phyloP scores from a whole-genome alignment of 2,797 vertebrate species.

The Intellagama lesueurii region DNA sequence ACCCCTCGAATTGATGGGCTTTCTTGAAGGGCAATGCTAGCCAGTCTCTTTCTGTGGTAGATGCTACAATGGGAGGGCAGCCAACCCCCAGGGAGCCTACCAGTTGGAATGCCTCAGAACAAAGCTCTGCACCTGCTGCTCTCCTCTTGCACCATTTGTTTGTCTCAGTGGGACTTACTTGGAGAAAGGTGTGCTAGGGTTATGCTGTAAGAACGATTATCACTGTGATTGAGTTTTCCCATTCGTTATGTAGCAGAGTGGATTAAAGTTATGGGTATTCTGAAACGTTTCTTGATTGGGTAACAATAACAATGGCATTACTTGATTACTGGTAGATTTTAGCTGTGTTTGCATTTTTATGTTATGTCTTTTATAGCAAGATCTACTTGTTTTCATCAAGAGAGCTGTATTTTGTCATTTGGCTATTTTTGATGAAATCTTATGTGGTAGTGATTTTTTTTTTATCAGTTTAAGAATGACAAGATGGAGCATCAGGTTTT shows the following conservation, averaged over 20 bases:
- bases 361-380: neutral
- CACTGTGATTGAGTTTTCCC: neutral
- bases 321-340: neutral
- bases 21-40: too few relatives aligned
- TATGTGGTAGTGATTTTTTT: neutral
- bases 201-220: neutral
- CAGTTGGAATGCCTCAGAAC: too few relatives aligned
- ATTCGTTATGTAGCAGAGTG: neutral
- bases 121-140: too few relatives aligned
- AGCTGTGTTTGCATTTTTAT: neutral
- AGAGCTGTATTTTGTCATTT: too few relatives aligned
- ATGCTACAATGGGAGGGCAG: too few relatives aligned
- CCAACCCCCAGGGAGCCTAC: too few relatives aligned
- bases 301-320: neutral
- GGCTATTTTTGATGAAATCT: neutral
- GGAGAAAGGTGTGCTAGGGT: too few relatives aligned
- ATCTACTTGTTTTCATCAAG: neutral
- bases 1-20: too few relatives aligned
- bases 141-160: too few relatives aligned
- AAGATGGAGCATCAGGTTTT: neutral
- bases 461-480: neutral
- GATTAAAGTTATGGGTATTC: neutral
- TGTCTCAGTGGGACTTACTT: too few relatives aligned
- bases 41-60: too few relatives aligned
- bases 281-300: neutral